Percentiles rank a stretch among this genome's conserved stretches.
Conservation (phyloP, 37 sponge, comb jelly and placozoan species). For the Bolinopsis microptera region DNA sequence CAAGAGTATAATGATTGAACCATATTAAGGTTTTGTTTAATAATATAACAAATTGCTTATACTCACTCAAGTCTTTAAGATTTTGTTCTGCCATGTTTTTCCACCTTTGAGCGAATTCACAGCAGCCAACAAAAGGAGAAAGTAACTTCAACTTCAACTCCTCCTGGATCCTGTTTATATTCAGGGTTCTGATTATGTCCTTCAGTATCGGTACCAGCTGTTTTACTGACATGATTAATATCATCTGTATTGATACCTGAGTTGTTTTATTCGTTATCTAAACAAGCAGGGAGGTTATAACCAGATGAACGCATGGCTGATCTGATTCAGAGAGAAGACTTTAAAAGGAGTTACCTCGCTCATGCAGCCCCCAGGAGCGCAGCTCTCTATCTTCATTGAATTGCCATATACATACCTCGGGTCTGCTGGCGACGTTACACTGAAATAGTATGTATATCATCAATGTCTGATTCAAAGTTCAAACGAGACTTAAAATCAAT, state of each 20-base stretch:
- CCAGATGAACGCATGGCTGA: too few species aligned
- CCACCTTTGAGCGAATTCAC: neutral
- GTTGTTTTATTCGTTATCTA: too few species aligned
- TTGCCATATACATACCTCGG: slow-evolving; percentile 34
- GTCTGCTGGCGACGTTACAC: neutral
- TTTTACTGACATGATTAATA: slow-evolving; percentile 28
- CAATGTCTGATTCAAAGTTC: neutral
- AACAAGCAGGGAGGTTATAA: too few species aligned
- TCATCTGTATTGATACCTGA: slow-evolving; percentile 64
- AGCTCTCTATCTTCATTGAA: neutral
- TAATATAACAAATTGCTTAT: too few species aligned
- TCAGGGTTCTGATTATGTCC: neutral
- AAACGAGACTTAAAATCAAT: too few species aligned
- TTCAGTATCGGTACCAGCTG: slow-evolving; percentile 9
- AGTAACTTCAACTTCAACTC: slow-evolving; percentile 22
- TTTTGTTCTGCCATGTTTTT: slow-evolving; percentile 25
- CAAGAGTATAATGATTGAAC: too few species aligned
- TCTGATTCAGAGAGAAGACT: too few species aligned
- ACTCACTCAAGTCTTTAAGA: slow-evolving; percentile 18
- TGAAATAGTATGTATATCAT: too few species aligned
- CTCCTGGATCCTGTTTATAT: slow-evolving; percentile 20
- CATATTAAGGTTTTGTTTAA: too few species aligned
- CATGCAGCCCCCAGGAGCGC: slow-evolving; percentile 60
- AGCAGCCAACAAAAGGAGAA: neutral
- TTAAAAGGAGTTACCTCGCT: slow-evolving; percentile 31